These are phyloP conservation scores for Balaenoptera acutorostrata DNA, from an alignment of 2,113 vertebrate genomes.

Conservation along the genomic window DNA sequence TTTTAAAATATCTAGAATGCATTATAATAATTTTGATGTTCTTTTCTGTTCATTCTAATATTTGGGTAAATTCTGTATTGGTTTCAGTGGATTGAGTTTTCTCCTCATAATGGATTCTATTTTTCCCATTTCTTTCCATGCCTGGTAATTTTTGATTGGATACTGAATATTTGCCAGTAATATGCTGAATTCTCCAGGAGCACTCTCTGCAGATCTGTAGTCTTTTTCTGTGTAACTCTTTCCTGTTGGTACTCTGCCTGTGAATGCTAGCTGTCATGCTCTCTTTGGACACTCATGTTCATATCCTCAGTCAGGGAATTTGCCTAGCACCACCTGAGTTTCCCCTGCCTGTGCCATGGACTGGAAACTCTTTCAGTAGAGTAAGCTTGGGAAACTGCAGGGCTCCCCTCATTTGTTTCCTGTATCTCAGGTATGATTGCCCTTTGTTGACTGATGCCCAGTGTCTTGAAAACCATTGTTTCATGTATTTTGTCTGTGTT, in stretches of 20 bases:
- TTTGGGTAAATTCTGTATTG: background rate
- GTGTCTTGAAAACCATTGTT: background rate
- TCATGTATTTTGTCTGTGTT: background rate
- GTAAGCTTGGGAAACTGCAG: background rate
- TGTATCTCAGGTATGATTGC: background rate
- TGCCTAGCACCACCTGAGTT: fast-evolving
- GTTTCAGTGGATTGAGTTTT: background rate
- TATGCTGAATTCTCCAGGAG: background rate
- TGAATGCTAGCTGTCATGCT: background rate
- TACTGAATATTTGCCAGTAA: background rate
- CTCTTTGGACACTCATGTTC: background rate
- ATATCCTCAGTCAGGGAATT: background rate
- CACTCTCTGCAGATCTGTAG: background rate
- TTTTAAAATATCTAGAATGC: background rate
- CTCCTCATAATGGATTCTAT: background rate
- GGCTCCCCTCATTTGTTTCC: background rate
- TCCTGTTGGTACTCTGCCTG: background rate
- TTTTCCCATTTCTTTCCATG: background rate
- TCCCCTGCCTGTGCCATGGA: background rate
- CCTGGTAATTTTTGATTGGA: background rate
- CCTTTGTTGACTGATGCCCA: background rate
- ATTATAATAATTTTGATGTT: background rate
- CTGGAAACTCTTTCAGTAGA: background rate
- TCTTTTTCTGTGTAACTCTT: background rate
- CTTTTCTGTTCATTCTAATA: background rate